phyloP scores from a whole-genome alignment of 1,140 invertebrate species.

The Acromyrmex charruanus region DNA sequence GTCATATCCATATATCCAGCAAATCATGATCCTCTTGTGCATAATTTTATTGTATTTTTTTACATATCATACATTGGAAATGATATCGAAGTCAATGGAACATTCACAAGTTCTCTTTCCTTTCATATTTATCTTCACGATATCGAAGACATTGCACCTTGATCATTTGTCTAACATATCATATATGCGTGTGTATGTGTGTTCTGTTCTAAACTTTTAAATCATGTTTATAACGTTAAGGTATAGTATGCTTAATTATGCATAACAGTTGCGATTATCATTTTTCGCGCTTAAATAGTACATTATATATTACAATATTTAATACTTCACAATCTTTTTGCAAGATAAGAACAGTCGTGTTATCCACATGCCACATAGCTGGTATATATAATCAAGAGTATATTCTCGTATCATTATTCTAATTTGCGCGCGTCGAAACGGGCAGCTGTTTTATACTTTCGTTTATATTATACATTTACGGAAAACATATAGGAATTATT shows the following conservation, averaged over 20 bases:
- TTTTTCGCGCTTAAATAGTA: conserved; percentile 81
- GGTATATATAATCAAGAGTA: conserved; percentile 47
- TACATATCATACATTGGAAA: conserved; percentile 87
- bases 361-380: conserved; percentile 60
- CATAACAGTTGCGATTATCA: conserved; percentile 82
- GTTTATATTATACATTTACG: conserved; percentile 73
- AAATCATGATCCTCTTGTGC: conserved; percentile 71
- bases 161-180: conserved; percentile 58
- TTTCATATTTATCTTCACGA: conserved; percentile 52
- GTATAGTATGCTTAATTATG: conserved; percentile 63
- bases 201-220: conserved; percentile 67
- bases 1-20: neutral
- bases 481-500: conserved; percentile 48
- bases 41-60: conserved; percentile 83
- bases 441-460: conserved; percentile 73
- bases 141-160: conserved; percentile 48
- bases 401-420: conserved; percentile 32
- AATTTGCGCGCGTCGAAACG: conserved; percentile 64
- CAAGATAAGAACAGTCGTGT: conserved; percentile 77
- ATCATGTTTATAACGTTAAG: conserved; percentile 64
- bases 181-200: conserved; percentile 21
- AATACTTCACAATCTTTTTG: conserved; percentile 82
- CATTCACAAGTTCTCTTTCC: conserved; percentile 57
- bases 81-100: conserved; percentile 84
- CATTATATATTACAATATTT: conserved; percentile 81